Evolutionary conservation across 1,140 invertebrate genomes (phyloP), one percentile per base, ranked within the genome.

Genomic region (Drosophila nikananu): DNA sequence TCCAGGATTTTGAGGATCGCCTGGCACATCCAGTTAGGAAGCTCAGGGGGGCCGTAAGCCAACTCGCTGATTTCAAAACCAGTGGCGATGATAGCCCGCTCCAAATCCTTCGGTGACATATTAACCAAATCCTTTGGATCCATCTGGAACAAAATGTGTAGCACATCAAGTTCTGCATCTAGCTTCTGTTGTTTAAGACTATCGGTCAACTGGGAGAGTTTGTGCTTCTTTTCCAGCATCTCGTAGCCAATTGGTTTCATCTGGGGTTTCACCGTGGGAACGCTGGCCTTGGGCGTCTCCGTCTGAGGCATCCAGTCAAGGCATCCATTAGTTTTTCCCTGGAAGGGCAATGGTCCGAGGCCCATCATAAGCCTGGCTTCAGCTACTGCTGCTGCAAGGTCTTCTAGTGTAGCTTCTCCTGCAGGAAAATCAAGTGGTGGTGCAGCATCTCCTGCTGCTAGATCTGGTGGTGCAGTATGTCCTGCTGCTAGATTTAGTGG

Each of bases 211-310:
- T 9, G 7, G 51, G 30, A 0, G 21, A 2, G 46, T 1, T 2
- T 42, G 13, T 15, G 9, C 10, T 21, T 21, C n/a, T 15, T 41
- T 9, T 13, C 23, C 19, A 41, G 10, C 25, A 65, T 44, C 27
- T 65, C 62, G 35, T 42, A 25, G 19, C 62, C 62, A 4, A 65
- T 65, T 21, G 62, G 62, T 0, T 60, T 60, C 3, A 42, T 15
- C 13, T n/a, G 3, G 48, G 12, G 35, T 0, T 60, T 65, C 0
- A 42, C 25, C 8, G 10, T 27, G 23, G 48, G 4, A 0, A 3
- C 8, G 10, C 1, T 49, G 15, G 2, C 4, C 23, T 5, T 25
- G 15, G 46, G 13, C 32, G 32, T 35, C 32, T 5, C 12, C 32
- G 3, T 35, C 12, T 4, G 12, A 13, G 32, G 32, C 2, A 13